Evolutionary conservation across 2,113 vertebrate species (phyloP).

Genomic region (Notarius quadriscutis): DNA sequence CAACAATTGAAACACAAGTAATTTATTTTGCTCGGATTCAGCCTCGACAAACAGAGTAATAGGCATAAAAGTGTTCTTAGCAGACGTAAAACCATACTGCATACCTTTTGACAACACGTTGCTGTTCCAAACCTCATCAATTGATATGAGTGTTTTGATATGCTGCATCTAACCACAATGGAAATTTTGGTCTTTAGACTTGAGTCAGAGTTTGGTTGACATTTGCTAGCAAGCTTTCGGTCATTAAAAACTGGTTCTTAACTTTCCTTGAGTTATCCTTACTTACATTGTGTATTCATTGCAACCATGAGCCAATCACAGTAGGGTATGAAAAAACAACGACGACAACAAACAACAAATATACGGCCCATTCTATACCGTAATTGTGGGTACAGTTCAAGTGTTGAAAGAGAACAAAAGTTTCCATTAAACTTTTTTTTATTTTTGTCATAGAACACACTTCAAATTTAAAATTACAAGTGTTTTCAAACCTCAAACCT

Average conservation of each 20-base stretch:
- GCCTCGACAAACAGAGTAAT: background rate
- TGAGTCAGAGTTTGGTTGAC: background rate
- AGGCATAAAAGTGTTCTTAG: background rate
- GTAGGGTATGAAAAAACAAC: background rate
- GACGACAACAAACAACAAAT: no score
- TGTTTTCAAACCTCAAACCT: no score
- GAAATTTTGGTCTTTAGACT: background rate
- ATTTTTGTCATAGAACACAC: no score
- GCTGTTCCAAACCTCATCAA: background rate
- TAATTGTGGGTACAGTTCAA: no score
- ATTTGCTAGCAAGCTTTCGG: background rate
- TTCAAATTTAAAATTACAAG: no score
- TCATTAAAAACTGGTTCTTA: background rate
- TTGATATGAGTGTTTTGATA: no score
- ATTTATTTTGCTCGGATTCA: no score
- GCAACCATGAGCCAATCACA: background rate
- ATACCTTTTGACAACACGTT: background rate
- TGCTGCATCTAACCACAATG: background rate
- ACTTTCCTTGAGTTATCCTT: background rate
- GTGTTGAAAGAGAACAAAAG: no score
- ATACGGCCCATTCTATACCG: no score
- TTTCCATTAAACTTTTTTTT: no score
- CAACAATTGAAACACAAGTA: background rate
- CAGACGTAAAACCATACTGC: background rate
- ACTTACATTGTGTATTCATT: background rate